Conservation (phyloP, 2,797 vertebrate species). For the Argyrosomus regius region DNA sequence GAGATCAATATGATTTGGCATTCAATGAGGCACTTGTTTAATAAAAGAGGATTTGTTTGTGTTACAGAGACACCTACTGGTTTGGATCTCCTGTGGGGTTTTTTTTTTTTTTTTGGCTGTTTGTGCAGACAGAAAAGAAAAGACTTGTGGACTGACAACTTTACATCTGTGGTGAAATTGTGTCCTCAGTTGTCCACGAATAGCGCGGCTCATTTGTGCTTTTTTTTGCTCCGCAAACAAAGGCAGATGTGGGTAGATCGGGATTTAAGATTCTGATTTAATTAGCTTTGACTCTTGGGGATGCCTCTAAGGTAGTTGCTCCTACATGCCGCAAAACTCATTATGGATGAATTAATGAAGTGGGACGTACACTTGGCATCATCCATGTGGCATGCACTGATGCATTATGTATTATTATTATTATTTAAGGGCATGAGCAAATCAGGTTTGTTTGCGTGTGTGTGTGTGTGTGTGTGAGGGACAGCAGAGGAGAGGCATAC, state of each 20-base stretch:
- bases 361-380: constrained; percentile 80
- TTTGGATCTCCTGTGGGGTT: background rate
- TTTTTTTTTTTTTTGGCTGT: background rate
- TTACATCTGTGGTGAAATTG: background rate
- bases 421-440: constrained; percentile 71
- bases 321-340: constrained; percentile 82
- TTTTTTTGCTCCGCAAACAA: constrained; percentile 75
- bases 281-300: constrained; percentile 80
- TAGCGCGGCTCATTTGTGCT: constrained; percentile 45
- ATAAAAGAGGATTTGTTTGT: constrained; percentile 59
- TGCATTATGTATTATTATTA: constrained; percentile 83
- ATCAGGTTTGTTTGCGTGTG: constrained; percentile 61
- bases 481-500: constrained; percentile 37
- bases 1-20: constrained; percentile 51
- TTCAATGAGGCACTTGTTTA: constrained; percentile 24
- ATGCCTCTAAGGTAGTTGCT: constrained; percentile 80
- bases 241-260: constrained; percentile 77
- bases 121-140: background rate
- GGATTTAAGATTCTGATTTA: constrained; percentile 83
- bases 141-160: background rate
- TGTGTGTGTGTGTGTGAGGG: constrained; percentile 37
- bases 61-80: constrained; percentile 82
- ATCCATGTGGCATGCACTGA: constrained; percentile 75
- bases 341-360: constrained; percentile 86
- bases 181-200: constrained; percentile 18